A percentile compares a stretch with the other conserved stretches of the same genome.
Evolutionary conservation across 2,113 vertebrate species (phyloP).

Genomic region (Phodopus roborovskii): DNA sequence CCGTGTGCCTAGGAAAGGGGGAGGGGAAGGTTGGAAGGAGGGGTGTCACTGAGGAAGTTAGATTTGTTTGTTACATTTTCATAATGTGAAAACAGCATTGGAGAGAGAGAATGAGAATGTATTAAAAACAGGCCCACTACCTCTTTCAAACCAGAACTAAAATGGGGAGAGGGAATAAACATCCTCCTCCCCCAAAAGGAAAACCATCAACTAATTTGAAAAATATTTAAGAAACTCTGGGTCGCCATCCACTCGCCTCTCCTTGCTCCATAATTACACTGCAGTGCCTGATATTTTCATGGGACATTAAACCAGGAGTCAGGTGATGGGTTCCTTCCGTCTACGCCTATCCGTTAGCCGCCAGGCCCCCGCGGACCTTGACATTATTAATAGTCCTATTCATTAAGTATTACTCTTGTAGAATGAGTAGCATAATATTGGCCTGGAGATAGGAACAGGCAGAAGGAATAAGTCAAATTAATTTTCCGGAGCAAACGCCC

Average conservation of each 20-base stretch:
- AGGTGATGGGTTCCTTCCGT: constrained; percentile 92
- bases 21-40: not conserved
- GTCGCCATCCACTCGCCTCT: constrained; percentile 87
- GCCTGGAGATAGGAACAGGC: constrained; percentile 95
- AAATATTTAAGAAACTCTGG: constrained; percentile 89
- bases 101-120: not conserved
- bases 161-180: not conserved
- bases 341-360: constrained; percentile 92
- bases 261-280: constrained; percentile 96
- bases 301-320: constrained; percentile 95
- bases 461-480: constrained; percentile 96
- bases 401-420: constrained; percentile 99
- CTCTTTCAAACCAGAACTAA: constrained; percentile 58
- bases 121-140: constrained; percentile 42
- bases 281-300: constrained; percentile 97
- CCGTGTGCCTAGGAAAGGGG: not conserved
- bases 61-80: constrained; percentile 26
- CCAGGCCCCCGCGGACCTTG: constrained; percentile 93
- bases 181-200: constrained; percentile 71
- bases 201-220: constrained; percentile 87
- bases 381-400: constrained; percentile 97
- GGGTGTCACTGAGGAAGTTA: constrained; percentile 3
- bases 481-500: constrained; percentile 96
- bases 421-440: constrained; percentile 98
- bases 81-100: constrained; percentile 19